These are phyloP conservation scores for Thereva unica DNA, from an alignment of 2,888 invertebrate genomes.

Conservation along the genomic window DNA sequence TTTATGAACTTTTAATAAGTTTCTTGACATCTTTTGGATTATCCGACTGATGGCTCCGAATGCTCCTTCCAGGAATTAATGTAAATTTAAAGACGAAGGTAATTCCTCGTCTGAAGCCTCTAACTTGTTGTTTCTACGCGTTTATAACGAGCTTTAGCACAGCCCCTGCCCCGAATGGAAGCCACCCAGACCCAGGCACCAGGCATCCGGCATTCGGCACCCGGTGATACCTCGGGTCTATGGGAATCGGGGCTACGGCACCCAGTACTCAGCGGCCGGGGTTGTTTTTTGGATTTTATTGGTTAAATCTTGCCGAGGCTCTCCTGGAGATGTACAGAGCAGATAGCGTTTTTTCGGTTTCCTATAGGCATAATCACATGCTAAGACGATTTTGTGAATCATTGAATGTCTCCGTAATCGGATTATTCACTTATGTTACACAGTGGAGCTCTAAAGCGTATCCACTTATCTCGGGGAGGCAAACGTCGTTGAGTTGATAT, in stretches of 20 bases:
- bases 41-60: constrained; percentile 22
- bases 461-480: constrained; percentile 18
- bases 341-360: constrained; percentile 33
- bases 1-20: constrained; percentile 43
- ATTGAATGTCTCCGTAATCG: constrained; percentile 35
- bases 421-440: constrained; percentile 38
- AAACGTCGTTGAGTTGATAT: constrained; percentile 24
- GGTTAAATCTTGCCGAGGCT: constrained; percentile 6
- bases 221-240: constrained; percentile 1
- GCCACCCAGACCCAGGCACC: too few species aligned
- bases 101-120: constrained; percentile 9
- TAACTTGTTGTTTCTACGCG: constrained; percentile 10
- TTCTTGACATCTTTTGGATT: constrained; percentile 39
- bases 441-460: constrained; percentile 25
- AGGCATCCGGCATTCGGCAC: too few species aligned
- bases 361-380: constrained; percentile 33
- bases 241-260: neutral
- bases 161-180: too few species aligned
- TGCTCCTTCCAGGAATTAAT: constrained; percentile 15
- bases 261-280: neutral
- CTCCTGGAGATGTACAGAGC: constrained; percentile 25
- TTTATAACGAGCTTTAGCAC: constrained; percentile 2
- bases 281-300: constrained; percentile 12
- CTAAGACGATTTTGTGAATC: constrained; percentile 37
- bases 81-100: constrained; percentile 28